phyloP scores from a whole-genome alignment of 2,113 vertebrate genomes.

The Percina caprodes region DNA sequence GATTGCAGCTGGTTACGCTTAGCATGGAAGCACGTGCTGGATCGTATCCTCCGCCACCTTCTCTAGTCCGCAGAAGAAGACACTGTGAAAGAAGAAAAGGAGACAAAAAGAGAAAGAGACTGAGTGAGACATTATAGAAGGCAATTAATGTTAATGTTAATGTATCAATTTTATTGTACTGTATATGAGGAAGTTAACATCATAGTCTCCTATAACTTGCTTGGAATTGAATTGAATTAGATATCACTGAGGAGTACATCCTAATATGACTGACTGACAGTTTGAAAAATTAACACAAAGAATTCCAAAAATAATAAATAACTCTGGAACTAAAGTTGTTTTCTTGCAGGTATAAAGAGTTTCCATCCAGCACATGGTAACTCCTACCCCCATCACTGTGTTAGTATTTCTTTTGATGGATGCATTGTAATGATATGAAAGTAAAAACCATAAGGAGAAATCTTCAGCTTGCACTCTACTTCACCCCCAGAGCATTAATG shows the following conservation, averaged over 20 bases:
- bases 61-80: constrained; percentile 77
- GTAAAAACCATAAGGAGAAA: not conserved
- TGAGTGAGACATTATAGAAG: not conserved
- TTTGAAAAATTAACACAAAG: no score
- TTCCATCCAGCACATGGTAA: not conserved
- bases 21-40: constrained; percentile 79
- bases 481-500: constrained; percentile 23
- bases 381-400: not conserved
- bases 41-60: constrained; percentile 73
- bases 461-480: not conserved
- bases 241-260: not conserved
- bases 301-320: not conserved
- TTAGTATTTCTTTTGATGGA: not conserved
- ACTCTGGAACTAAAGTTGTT: not conserved
- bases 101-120: not conserved
- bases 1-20: not conserved
- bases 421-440: not conserved
- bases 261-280: no score
- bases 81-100: constrained; percentile 70
- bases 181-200: not conserved
- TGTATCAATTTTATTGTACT: not conserved
- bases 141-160: no score
- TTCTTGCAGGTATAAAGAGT: not conserved
- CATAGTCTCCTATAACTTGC: no score
- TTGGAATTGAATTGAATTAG: no score